phyloP scores from a whole-genome alignment of 2,113 vertebrate species.

The Euleptes europaea region DNA sequence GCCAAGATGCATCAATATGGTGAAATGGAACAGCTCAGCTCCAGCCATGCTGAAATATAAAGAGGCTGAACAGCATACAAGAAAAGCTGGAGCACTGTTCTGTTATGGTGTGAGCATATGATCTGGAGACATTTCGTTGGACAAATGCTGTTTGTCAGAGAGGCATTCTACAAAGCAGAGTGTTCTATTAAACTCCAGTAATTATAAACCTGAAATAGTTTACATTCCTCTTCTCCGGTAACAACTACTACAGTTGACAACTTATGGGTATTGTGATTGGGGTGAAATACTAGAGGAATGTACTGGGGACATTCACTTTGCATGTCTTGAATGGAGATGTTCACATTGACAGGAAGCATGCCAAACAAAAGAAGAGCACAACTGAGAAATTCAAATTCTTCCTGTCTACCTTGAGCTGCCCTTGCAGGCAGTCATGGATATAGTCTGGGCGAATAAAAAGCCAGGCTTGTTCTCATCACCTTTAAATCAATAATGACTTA shows the following conservation, averaged over 20 bases:
- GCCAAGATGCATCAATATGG: not conserved
- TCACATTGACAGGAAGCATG: not conserved
- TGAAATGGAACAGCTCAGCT: not conserved
- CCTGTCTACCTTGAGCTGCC: slow-evolving; percentile 6
- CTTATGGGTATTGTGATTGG: not conserved
- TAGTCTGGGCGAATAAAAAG: slow-evolving; percentile 23
- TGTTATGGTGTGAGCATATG: too few relatives aligned
- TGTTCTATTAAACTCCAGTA: not conserved
- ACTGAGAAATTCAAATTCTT: slow-evolving; percentile 22
- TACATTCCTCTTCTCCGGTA: not conserved
- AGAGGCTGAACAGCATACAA: not conserved
- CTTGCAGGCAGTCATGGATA: slow-evolving; percentile 1
- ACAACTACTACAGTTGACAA: not conserved
- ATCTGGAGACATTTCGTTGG: not conserved
- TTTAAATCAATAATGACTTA: slow-evolving; percentile 38
- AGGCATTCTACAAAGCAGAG: not conserved
- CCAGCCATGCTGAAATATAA: not conserved
- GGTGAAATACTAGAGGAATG: not conserved
- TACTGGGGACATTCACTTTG: not conserved
- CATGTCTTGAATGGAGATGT: not conserved
- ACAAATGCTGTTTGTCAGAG: not conserved
- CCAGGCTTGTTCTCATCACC: not conserved
- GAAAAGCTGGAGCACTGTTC: too few relatives aligned
- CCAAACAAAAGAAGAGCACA: slow-evolving; percentile 9
- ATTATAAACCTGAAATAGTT: not conserved